Evolutionary conservation across 2,797 vertebrate genomes (phyloP).

Genomic region (Labroides dimidiatus): DNA sequence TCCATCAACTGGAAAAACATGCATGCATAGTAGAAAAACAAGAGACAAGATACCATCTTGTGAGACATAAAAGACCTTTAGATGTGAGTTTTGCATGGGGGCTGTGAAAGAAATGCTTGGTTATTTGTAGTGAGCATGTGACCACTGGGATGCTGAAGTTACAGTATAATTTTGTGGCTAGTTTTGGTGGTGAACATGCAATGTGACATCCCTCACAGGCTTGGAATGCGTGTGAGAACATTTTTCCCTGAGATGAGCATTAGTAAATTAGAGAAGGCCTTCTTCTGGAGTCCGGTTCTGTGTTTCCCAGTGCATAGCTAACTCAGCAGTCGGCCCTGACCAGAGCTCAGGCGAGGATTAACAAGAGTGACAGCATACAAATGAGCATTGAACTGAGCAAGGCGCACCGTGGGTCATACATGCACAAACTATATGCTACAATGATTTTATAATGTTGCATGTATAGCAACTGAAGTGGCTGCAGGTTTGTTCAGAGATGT

Average conservation of each 20-base stretch:
- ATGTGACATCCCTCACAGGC: slow-evolving; percentile 34
- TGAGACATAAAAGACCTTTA: no score
- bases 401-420: slow-evolving; percentile 13
- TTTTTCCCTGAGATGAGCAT: slow-evolving; percentile 62
- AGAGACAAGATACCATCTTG: neutral
- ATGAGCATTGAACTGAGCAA: slow-evolving; percentile 69
- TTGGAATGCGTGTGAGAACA: slow-evolving; percentile 25
- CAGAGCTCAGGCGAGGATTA: slow-evolving; percentile 72
- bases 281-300: slow-evolving; percentile 47
- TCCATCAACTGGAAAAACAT: neutral
- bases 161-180: neutral
- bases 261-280: slow-evolving; percentile 59
- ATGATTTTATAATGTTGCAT: no score
- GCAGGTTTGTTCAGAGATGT: neutral
- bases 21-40: neutral
- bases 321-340: slow-evolving; percentile 66
- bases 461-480: neutral
- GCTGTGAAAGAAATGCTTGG: no score
- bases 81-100: neutral
- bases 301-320: slow-evolving; percentile 68
- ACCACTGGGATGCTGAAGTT: neutral
- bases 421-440: slow-evolving; percentile 9
- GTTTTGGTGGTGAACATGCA: slow-evolving; percentile 18
- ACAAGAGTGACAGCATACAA: slow-evolving; percentile 68
- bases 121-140: neutral